Evolutionary conservation across 2,113 vertebrate species (phyloP).

Genomic region (Crotalus tigris): DNA sequence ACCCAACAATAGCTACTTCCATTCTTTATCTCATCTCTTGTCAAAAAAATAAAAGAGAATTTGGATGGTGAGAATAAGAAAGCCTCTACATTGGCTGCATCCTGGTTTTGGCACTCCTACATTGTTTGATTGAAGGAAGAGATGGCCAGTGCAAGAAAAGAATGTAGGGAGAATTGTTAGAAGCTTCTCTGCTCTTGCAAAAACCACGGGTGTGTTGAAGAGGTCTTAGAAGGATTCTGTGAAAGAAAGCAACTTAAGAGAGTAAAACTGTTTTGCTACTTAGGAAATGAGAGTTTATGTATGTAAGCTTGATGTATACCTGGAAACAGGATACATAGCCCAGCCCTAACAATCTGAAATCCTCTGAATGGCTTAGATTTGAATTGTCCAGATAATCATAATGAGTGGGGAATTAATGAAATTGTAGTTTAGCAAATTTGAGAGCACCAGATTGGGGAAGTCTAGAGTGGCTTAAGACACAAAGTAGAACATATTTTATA

Average conservation of each 20-base stretch:
- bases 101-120: background rate
- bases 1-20: background rate
- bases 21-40: background rate
- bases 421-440: background rate
- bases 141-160: background rate
- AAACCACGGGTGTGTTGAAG: background rate
- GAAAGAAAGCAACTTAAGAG: constrained; percentile 2
- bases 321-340: constrained; percentile 30
- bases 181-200: background rate
- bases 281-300: background rate
- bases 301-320: constrained; percentile 13
- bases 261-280: background rate
- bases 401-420: background rate
- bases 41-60: background rate
- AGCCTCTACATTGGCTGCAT: background rate
- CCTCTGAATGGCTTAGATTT: background rate
- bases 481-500: constrained; percentile 53
- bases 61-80: background rate
- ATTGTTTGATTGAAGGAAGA: background rate
- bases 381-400: background rate
- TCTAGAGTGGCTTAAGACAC: background rate
- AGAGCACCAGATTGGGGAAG: background rate
- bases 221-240: background rate
- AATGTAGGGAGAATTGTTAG: background rate
- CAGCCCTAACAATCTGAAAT: background rate